Evolutionary conservation across 2,797 vertebrate species (phyloP).

Genomic region (Falco concolor): DNA sequence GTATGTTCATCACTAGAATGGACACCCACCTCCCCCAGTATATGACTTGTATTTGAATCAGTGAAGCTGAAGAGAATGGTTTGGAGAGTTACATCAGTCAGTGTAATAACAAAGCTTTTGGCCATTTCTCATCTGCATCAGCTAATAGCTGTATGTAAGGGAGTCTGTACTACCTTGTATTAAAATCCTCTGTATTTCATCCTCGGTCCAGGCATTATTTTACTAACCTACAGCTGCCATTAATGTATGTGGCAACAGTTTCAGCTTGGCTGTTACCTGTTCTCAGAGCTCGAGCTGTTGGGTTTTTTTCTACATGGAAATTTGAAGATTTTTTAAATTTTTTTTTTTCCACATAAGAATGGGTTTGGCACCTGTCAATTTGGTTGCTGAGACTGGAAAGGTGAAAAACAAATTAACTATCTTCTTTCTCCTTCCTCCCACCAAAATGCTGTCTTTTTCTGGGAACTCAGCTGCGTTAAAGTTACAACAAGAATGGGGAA

Average conservation of each 20-base stretch:
- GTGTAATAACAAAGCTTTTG: not conserved
- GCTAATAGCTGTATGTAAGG: not conserved
- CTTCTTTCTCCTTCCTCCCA: too few relatives aligned
- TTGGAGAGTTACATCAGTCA: not conserved
- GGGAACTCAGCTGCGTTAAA: not conserved
- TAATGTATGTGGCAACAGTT: not conserved
- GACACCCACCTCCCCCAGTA: not conserved
- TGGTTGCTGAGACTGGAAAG: not conserved
- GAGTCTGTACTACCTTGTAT: not conserved
- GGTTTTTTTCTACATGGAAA: not conserved
- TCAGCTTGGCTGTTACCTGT: not conserved
- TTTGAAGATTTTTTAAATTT: not conserved
- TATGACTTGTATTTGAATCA: not conserved
- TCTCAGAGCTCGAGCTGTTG: not conserved
- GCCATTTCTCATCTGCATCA: not conserved
- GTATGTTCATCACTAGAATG: not conserved
- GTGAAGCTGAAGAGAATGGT: not conserved
- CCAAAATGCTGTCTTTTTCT: not conserved
- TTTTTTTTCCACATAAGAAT: not conserved
- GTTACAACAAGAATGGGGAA: not conserved
- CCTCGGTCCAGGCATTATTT: not conserved
- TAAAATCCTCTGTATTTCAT: not conserved
- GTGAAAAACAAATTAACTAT: not conserved
- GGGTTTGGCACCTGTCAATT: not conserved
- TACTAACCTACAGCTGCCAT: not conserved